Evolutionary conservation across 1,140 invertebrate genomes (phyloP).

Genomic region (Bombus breviceps): DNA sequence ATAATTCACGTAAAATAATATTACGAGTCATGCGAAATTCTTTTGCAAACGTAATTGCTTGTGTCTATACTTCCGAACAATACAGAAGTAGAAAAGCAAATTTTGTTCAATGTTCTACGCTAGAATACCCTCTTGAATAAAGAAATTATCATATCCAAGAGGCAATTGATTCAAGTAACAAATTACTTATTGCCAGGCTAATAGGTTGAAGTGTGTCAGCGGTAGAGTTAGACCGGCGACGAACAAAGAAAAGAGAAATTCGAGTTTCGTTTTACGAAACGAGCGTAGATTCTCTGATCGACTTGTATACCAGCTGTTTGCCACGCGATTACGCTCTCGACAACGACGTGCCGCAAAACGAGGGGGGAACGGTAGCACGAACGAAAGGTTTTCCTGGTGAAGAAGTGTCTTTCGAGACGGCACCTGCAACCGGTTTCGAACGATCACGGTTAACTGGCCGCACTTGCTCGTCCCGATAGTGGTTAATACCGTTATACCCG

Average conservation of each 20-base stretch:
- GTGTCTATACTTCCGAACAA: no score
- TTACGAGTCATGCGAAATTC: no score
- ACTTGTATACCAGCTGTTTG: neutral
- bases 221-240: neutral
- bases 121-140: no score
- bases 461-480: slow-evolving; percentile 59
- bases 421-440: slow-evolving; percentile 78
- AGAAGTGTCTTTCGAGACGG: slow-evolving; percentile 45
- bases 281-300: neutral
- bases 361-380: neutral
- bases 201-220: neutral
- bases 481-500: slow-evolving; percentile 74
- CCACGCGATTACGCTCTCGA: slow-evolving; percentile 19
- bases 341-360: neutral
- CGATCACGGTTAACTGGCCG: slow-evolving; percentile 76
- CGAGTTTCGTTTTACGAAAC: neutral
- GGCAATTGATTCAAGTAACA: neutral
- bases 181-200: neutral
- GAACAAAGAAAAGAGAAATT: slow-evolving; percentile 12
- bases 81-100: no score
- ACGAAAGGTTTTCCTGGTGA: slow-evolving; percentile 16
- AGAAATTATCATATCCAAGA: neutral
- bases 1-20: no score
- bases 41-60: no score
- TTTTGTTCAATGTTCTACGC: no score